Evolutionary conservation across 2,113 vertebrate species (phyloP).

Genomic region (Eurypyga helias): DNA sequence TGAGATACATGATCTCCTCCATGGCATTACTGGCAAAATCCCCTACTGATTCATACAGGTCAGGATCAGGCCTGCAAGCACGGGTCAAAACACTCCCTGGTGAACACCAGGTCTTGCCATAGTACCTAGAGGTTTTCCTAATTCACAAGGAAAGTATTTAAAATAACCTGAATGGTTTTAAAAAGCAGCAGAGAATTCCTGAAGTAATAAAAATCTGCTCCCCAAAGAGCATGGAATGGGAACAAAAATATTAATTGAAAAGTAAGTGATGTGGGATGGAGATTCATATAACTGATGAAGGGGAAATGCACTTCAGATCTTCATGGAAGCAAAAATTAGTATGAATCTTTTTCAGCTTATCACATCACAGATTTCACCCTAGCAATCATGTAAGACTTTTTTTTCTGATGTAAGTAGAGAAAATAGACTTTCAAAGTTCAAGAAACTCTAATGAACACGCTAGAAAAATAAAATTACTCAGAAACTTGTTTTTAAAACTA

Average conservation of each 20-base stretch:
- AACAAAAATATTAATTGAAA: slow-evolving; percentile 33
- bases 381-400: background rate
- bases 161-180: background rate
- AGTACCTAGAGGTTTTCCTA: background rate
- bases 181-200: slow-evolving; percentile 40
- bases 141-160: background rate
- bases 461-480: background rate
- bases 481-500: background rate
- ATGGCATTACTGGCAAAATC: background rate
- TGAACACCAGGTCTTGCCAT: background rate
- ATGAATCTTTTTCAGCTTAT: background rate
- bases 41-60: background rate
- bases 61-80: background rate
- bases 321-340: background rate
- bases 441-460: background rate
- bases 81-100: background rate
- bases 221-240: slow-evolving; percentile 1
- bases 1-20: background rate
- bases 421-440: background rate
- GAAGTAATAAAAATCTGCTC: slow-evolving; percentile 34
- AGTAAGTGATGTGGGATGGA: slow-evolving; percentile 9
- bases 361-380: background rate
- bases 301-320: background rate
- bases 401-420: background rate
- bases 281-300: background rate